Evolutionary conservation across 1,140 invertebrate genomes (phyloP).

Genomic region (Lordiphosa stackelbergi): DNA sequence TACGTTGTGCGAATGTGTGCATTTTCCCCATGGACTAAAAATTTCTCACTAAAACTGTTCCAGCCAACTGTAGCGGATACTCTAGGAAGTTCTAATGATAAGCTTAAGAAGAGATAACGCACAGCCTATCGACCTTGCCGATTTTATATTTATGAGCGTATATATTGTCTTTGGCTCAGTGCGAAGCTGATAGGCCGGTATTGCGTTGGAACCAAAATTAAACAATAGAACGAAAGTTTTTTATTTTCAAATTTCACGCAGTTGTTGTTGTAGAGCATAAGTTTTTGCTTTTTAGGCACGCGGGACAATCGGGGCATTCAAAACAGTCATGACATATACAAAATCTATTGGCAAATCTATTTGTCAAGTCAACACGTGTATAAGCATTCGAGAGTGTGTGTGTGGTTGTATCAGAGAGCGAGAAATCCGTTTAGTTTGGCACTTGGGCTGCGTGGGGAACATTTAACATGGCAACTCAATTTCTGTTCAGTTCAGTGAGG

Average conservation of each 20-base stretch:
- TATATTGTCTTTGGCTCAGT: conserved; percentile 16
- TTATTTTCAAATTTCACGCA: no score
- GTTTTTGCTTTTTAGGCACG: neutral
- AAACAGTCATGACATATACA: conserved; percentile 68
- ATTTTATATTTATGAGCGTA: conserved; percentile 38
- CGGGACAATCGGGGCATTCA: conserved; percentile 6
- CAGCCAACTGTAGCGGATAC: conserved; percentile 9
- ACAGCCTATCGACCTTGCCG: neutral
- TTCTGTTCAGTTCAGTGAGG: conserved; percentile 10
- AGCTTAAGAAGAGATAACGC: no score
- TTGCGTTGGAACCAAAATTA: neutral
- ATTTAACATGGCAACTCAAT: conserved; percentile 6
- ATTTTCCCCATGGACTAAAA: no score
- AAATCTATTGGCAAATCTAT: conserved; percentile 37
- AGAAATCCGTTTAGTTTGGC: conserved; percentile 8
- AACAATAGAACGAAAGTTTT: no score
- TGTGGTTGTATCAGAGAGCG: neutral
- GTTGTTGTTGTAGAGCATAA: no score
- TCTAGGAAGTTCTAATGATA: neutral
- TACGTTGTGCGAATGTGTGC: no score
- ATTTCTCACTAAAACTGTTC: no score
- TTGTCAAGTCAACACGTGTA: conserved; percentile 11
- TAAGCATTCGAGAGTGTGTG: conserved; percentile 3
- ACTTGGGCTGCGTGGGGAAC: neutral
- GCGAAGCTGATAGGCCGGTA: conserved; percentile 16